These are phyloP conservation scores for Megalurothrips usitatus DNA, from an alignment of 2,888 invertebrate species.

Conservation along the genomic window DNA sequence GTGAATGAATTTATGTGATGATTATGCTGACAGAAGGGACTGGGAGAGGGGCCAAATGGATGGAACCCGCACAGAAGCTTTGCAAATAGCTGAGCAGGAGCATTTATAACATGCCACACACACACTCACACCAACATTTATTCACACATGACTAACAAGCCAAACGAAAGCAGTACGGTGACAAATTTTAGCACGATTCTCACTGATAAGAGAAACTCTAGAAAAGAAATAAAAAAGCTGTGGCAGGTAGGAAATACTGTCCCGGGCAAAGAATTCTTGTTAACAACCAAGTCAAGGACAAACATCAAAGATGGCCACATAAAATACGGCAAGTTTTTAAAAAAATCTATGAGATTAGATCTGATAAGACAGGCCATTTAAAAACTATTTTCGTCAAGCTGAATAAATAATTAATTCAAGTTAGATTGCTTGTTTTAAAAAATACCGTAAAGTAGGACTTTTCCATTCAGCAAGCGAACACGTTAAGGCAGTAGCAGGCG, in stretches of 20 bases:
- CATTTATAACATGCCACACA: background rate
- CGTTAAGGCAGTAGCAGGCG: background rate
- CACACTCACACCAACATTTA: background rate
- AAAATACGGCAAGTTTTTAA: background rate
- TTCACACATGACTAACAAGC: too few relatives aligned
- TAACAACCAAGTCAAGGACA: background rate
- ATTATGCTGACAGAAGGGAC: background rate
- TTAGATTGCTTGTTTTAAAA: too few relatives aligned
- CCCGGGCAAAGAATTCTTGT: too few relatives aligned
- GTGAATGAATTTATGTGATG: too few relatives aligned
- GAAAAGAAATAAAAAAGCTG: too few relatives aligned
- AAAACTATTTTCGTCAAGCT: too few relatives aligned
- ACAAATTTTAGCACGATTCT: too few relatives aligned
- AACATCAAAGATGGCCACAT: background rate
- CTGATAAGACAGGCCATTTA: background rate
- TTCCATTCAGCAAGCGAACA: background rate
- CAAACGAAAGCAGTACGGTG: too few relatives aligned
- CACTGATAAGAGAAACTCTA: too few relatives aligned
- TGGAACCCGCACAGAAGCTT: constrained; percentile 8
- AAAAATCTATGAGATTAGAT: background rate
- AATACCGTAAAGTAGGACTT: too few relatives aligned
- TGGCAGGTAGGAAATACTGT: too few relatives aligned
- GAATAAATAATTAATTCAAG: too few relatives aligned
- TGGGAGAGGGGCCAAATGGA: background rate
- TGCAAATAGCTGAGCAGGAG: background rate